Evolutionary conservation across 1,140 invertebrate species (phyloP).

Genomic region (Pachyrhynchus sulphureomaculatus): DNA sequence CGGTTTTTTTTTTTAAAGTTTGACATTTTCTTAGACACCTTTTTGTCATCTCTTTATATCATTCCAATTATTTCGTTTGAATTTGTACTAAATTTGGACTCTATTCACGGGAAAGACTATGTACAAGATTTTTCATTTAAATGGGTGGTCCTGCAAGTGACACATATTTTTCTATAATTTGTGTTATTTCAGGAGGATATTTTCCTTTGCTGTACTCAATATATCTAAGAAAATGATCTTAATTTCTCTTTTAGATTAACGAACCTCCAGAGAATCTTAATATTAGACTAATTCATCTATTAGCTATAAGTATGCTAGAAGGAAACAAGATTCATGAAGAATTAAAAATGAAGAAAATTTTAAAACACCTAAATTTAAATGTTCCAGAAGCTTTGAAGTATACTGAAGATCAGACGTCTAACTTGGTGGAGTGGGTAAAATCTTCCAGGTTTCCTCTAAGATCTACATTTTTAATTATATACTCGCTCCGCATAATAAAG

Average conservation of each 20-base stretch:
- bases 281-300: conserved; percentile 32
- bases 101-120: no score
- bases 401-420: conserved; percentile 33
- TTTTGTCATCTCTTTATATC: no score
- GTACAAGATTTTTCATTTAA: no score
- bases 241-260: conserved; percentile 34
- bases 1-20: no score
- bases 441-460: background rate
- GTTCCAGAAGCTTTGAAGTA: conserved; percentile 47
- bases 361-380: conserved; percentile 46
- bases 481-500: background rate
- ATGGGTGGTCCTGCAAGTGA: no score
- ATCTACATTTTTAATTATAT: background rate
- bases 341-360: conserved; percentile 36
- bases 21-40: no score
- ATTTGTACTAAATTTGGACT: no score
- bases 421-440: conserved; percentile 47
- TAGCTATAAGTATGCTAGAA: conserved; percentile 44
- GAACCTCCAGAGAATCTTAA: conserved; percentile 30
- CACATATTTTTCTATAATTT: no score
- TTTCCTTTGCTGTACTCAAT: no score
- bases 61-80: no score
- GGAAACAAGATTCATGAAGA: conserved; percentile 47
- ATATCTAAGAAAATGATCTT: no score
- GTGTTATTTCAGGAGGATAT: no score